Evolutionary conservation across 30 jellyfish, hydroid and myxozoan genomes (phyloP), one percentile per base, ranked within the genome.

Genomic region (Cassiopea xamachana): DNA sequence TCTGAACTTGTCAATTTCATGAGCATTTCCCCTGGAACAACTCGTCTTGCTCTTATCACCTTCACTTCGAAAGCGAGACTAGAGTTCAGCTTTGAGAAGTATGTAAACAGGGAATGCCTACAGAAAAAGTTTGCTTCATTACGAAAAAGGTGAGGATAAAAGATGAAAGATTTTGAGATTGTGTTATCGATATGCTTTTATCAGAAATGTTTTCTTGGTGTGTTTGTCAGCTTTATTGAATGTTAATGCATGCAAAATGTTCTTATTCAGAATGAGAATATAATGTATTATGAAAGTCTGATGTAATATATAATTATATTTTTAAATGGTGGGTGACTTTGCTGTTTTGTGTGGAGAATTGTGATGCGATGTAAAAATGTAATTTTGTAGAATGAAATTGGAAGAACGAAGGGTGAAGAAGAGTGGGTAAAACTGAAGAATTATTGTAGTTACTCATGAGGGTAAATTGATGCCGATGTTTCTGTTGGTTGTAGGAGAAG

Each of bases 11-110:
- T 94, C 45, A 80, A 86, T 27, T 68, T 60, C 12, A 68, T 89
- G 64, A 94, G 98, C 83, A 89, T 94, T 27, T 94, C 98, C 8
- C 97, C 97, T 19, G 92, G 97, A 5, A 84, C 98, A 12, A 90
- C 97, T 43, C 84, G 98, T 8, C 89, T 94, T 44, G 93, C 93
- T 27, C 49, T 94, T 2, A 80, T 87, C 48, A 88, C 98, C 19
- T 88, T 93, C 70, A 77, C 84, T 45, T 79, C 93, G 69, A 88
- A 87, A 67, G 83, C 90, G 16, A 55, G 60, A 3, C 70, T 70
- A 13, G 75, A 82, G 19, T 93, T 93, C 77, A 51, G 81, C 18
- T 93, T 93, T 73, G 91, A 88, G 48, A 64, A 89, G 59, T 93
- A 59, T 50, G 98, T 93, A 14, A 93, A 93, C 88, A 71, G 98